Evolutionary conservation across 1,140 invertebrate genomes (phyloP).

Genomic region (Zaprionus ornatus): DNA sequence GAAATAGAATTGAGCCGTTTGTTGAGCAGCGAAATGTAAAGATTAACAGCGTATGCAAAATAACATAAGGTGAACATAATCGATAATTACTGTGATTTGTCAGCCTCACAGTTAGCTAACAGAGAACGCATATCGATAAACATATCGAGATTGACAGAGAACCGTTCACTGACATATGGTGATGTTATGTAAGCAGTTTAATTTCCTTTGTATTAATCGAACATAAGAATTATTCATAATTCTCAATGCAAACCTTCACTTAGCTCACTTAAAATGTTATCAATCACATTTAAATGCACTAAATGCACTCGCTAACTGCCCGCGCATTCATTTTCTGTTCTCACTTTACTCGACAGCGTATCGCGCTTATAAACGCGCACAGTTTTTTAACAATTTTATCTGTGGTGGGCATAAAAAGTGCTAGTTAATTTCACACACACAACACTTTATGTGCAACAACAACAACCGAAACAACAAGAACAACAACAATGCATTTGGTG

Average conservation of each 20-base stretch:
- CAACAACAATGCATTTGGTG: slow-evolving; percentile 61
- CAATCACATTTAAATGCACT: slow-evolving; percentile 14
- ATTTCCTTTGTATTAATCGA: no score
- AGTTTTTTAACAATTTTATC: slow-evolving; percentile 54
- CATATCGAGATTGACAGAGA: not conserved
- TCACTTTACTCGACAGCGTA: slow-evolving; percentile 30
- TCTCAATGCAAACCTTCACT: no score
- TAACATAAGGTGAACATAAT: no score
- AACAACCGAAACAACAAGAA: slow-evolving; percentile 12
- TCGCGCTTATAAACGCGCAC: slow-evolving; percentile 44
- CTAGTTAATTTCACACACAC: slow-evolving; percentile 67
- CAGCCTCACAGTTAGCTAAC: not conserved
- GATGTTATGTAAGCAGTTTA: no score
- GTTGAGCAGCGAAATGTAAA: not conserved
- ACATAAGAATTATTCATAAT: not conserved
- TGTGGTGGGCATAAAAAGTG: slow-evolving; percentile 39
- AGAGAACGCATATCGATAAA: not conserved
- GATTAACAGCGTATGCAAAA: no score
- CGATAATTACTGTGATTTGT: no score
- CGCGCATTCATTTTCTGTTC: slow-evolving; percentile 20
- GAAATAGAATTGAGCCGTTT: not conserved
- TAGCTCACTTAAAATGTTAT: not conserved
- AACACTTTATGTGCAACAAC: slow-evolving; percentile 59
- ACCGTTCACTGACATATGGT: no score
- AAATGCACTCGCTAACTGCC: slow-evolving; percentile 4